These are phyloP conservation scores for Cephus sareptanus DNA, from an alignment of 2,888 invertebrate species.

Conservation along the genomic window DNA sequence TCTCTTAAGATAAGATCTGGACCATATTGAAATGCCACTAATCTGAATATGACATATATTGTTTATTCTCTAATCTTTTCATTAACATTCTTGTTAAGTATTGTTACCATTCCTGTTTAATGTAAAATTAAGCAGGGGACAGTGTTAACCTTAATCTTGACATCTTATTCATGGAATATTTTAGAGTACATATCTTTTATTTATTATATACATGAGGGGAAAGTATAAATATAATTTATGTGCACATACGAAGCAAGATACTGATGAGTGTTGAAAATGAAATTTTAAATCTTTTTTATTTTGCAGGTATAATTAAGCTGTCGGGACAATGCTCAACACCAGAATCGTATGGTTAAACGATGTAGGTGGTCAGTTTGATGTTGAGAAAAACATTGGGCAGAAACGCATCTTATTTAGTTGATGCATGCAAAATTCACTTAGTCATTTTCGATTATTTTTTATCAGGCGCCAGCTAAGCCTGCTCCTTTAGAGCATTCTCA, in stretches of 20 bases:
- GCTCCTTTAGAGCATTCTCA: constrained; percentile 40
- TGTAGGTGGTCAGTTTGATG: constrained; percentile 34
- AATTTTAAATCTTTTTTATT: not conserved
- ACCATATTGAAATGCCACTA: not conserved
- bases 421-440: constrained; percentile 41
- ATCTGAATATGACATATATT: not conserved
- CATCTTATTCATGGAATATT: not conserved
- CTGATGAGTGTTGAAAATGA: not conserved
- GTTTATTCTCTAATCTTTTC: not conserved
- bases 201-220: not conserved
- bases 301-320: constrained; percentile 16
- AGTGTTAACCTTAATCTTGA: not conserved
- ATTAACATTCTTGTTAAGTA: not conserved
- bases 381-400: constrained; percentile 31
- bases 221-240: not conserved
- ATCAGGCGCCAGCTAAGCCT: constrained; percentile 31
- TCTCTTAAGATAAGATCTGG: not conserved
- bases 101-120: not conserved
- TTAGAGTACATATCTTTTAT: not conserved
- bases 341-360: constrained; percentile 38
- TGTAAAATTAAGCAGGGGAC: not conserved
- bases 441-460: constrained; percentile 34
- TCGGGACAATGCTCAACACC: constrained; percentile 31
- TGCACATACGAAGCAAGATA: too few species aligned
- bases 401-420: constrained; percentile 51